Base-by-base conservation (phyloP, 2,888 invertebrate species). In the Macrophya annulata region DNA sequence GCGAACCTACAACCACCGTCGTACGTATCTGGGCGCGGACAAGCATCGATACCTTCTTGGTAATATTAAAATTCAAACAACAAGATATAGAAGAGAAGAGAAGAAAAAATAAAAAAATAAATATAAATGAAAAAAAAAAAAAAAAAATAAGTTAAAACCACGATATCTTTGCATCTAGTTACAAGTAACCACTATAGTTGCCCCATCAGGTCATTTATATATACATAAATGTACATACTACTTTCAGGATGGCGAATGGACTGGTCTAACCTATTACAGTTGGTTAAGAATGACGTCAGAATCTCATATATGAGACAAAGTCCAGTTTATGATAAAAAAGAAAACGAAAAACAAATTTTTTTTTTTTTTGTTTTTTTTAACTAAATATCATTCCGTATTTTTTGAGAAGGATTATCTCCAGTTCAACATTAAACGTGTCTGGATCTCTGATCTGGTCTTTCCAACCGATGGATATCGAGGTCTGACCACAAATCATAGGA, bases 401-500 rank as follows among this genome's bases (percentile, higher is more conserved):
- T 17, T n/a, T 17, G 37, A 62, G 4, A 3, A 10, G 25, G 62
- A 62, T 25, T 21, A 25, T 62, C 62, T 43, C 37, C n/a, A 40
- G 40, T 40, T n/a, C n/a, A 21, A n/a, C 9, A 9, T n/a, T n/a
- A n/a, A 21, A n/a, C n/a, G 62, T 9, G 2, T 5, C 62, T 43
- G 9, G n/a, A 43, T 15, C 9, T 8, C 40, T 68, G 68, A 21
- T 37, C 40, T 2, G 71, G 71, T 72, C 71, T 72, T 72, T 72
- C 71, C 71, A 72, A 72, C 17, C 8, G 9, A 43, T 72, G 71
- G 31, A 40, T 72, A 72, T 72, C 71, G 17, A 72, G 71, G 71
- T 72, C 71, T 72, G 40, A 72, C 43, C 71, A 72, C 71, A 43
- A 72, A n/a, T n/a, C n/a, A n/a, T n/a, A 43, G 71, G 43, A 72